Conservation (phyloP, 2,113 vertebrate genomes). For the Amphilophus citrinellus region DNA sequence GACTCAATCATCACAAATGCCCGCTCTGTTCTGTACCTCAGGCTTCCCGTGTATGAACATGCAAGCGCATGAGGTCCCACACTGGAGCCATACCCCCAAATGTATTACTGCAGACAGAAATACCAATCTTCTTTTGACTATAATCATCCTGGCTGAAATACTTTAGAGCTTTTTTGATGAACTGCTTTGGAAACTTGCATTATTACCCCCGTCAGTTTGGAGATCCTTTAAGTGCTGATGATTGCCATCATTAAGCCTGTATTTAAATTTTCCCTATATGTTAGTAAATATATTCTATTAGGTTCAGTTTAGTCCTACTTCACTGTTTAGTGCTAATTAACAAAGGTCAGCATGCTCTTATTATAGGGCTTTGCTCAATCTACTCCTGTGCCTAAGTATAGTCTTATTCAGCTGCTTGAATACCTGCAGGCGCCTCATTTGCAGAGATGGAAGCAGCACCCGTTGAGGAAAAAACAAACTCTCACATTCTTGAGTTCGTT, state of each 20-base stretch:
- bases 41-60: no score
- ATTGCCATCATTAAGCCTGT: background rate
- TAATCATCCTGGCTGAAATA: background rate
- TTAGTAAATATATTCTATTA: background rate
- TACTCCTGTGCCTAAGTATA: background rate
- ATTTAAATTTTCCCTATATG: background rate
- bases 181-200: background rate
- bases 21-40: no score
- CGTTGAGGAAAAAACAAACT: background rate
- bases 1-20: no score
- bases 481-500: background rate
- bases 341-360: background rate
- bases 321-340: background rate
- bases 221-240: background rate
- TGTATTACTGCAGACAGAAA: background rate
- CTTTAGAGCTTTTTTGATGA: background rate
- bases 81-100: no score
- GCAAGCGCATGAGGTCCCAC: no score
- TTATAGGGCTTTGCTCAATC: background rate
- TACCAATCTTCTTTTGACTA: background rate
- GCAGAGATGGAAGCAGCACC: background rate
- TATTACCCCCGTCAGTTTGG: background rate
- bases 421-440: background rate
- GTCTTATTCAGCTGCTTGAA: background rate
- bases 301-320: background rate